These are phyloP conservation scores for Aporrectodea caliginosa DNA, from an alignment of 1,140 invertebrate species.

Conservation along the genomic window DNA sequence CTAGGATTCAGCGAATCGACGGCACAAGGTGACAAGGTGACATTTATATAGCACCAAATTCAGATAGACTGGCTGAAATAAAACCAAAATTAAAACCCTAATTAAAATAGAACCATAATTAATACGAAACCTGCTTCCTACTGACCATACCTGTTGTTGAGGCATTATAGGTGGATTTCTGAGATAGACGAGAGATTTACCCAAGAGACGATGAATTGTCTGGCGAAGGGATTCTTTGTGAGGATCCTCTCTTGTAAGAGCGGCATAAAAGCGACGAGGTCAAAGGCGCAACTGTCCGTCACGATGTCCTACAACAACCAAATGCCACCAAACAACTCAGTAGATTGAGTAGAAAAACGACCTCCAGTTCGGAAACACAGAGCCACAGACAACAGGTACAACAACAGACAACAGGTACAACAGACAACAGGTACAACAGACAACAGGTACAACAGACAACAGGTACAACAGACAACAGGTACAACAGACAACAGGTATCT, in stretches of 20 bases:
- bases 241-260: constrained; percentile 88
- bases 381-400: constrained; percentile 14
- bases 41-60: no score
- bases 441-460: neutral
- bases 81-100: no score
- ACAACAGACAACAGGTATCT: neutral
- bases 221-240: constrained; percentile 81
- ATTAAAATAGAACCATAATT: no score
- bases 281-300: constrained; percentile 85
- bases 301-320: constrained; percentile 87
- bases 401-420: neutral
- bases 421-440: neutral
- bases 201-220: constrained; percentile 77
- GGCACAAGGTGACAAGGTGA: no score
- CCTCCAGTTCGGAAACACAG: no score
- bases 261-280: constrained; percentile 85
- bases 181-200: constrained; percentile 44
- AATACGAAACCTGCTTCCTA: no score
- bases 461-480: neutral
- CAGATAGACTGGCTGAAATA: no score
- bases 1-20: no score
- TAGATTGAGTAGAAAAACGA: no score
- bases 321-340: no score
- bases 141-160: no score
- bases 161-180: no score